These are phyloP conservation scores for Urosaurus nigricauda DNA, from an alignment of 2,797 vertebrate genomes.

Conservation along the genomic window DNA sequence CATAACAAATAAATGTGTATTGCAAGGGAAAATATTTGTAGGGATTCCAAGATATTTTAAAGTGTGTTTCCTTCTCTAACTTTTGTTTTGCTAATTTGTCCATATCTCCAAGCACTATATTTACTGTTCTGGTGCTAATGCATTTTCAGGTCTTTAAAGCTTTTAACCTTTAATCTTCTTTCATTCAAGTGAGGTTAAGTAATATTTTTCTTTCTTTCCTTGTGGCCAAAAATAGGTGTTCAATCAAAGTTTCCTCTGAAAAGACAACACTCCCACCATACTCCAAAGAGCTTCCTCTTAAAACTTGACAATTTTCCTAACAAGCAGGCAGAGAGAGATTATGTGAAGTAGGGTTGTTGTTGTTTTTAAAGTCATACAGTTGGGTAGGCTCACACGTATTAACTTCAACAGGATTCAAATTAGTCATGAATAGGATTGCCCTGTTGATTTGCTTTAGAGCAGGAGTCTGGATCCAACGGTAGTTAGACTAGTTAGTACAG, in stretches of 20 bases:
- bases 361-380: conserved; percentile 26
- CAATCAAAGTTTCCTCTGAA: conserved; percentile 76
- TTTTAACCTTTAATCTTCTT: conserved; percentile 84
- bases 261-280: conserved; percentile 68
- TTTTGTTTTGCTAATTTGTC: conserved; percentile 82
- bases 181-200: conserved; percentile 81
- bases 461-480: no score
- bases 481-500: no score
- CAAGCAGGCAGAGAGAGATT: conserved; percentile 52
- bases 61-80: conserved; percentile 76
- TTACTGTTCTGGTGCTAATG: conserved; percentile 82
- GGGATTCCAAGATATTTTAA: conserved; percentile 71
- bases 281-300: conserved; percentile 65
- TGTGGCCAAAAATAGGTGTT: conserved; percentile 78
- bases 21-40: conserved; percentile 64
- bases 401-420: background rate
- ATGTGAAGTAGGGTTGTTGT: conserved; percentile 44
- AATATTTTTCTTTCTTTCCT: conserved; percentile 76
- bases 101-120: conserved; percentile 77
- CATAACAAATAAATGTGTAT: conserved; percentile 64
- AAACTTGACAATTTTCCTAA: conserved; percentile 52
- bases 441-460: no score
- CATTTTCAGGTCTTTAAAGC: conserved; percentile 80
- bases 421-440: background rate
- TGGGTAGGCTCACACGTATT: background rate